These are phyloP conservation scores for Drosophila monieri DNA, from an alignment of 2,888 invertebrate genomes.

Conservation along the genomic window DNA sequence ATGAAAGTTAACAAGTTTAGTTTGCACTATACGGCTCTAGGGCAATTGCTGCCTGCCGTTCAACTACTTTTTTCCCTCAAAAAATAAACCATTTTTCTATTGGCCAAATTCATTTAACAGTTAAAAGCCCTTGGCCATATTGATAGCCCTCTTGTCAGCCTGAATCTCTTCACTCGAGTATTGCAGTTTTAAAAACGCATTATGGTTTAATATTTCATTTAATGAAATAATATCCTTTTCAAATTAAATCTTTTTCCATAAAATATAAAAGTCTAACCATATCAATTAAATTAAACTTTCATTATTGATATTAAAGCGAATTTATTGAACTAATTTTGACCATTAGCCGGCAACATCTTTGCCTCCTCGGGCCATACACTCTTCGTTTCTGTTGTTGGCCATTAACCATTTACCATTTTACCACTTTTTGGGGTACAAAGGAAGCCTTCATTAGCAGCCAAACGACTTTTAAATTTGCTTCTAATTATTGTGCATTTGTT, in stretches of 20 bases:
- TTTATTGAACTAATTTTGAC: slow-evolving; percentile 31
- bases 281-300: not conserved
- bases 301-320: slow-evolving; percentile 14
- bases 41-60: not conserved
- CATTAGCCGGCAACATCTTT: slow-evolving; percentile 31
- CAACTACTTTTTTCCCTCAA: slow-evolving; percentile 2
- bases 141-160: not conserved
- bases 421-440: slow-evolving; percentile 26
- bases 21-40: slow-evolving; percentile 44
- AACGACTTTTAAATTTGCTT: slow-evolving; percentile 58
- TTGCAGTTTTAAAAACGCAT: not conserved
- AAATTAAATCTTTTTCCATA: too few species aligned
- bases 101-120: not conserved
- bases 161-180: not conserved
- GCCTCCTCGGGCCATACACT: not conserved
- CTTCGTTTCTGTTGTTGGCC: slow-evolving; percentile 3
- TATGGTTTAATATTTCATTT: too few species aligned
- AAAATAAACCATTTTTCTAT: not conserved
- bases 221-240: too few species aligned
- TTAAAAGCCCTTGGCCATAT: not conserved
- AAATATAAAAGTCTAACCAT: not conserved
- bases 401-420: slow-evolving; percentile 14
- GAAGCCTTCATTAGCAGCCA: slow-evolving; percentile 48
- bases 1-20: slow-evolving; percentile 73
- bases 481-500: slow-evolving; percentile 72